A percentile compares a stretch with the other conserved stretches of the same genome.
Evolutionary conservation across 1,140 invertebrate genomes (phyloP).

Genomic region (Epicauta chinensis): DNA sequence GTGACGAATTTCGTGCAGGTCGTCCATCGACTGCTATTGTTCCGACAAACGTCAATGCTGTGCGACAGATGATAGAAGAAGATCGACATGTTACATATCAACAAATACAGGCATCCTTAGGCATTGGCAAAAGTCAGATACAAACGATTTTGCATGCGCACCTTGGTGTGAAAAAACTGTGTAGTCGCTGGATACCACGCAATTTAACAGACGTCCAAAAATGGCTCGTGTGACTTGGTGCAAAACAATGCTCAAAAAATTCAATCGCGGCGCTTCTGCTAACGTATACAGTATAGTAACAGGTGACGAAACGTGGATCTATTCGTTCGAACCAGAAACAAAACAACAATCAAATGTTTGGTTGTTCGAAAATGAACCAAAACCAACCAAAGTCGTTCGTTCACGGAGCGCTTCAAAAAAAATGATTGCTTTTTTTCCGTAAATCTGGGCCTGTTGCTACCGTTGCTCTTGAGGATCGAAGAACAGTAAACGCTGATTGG

Average conservation of each 20-base stretch:
- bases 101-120: not conserved
- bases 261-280: conserved; percentile 22
- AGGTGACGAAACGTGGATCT: conserved; percentile 11
- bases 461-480: conserved; percentile 10
- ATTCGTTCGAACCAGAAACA: conserved; percentile 10
- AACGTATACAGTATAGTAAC: conserved; percentile 17
- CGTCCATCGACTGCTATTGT: conserved; percentile 6
- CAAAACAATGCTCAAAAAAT: conserved; percentile 28
- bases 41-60: conserved; percentile 8
- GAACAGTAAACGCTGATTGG: not conserved
- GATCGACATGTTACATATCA: conserved; percentile 37
- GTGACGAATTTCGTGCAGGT: conserved; percentile 8
- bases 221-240: conserved; percentile 26
- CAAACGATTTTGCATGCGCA: too few species aligned
- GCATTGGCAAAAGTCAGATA: too few species aligned
- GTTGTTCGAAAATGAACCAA: conserved; percentile 33
- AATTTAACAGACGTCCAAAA: conserved; percentile 31
- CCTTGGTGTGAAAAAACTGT: not conserved
- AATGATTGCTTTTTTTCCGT: conserved; percentile 30
- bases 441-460: conserved; percentile 28
- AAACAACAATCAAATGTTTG: conserved; percentile 13
- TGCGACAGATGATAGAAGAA: conserved; percentile 1
- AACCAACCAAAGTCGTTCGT: conserved; percentile 37
- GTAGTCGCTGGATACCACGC: conserved; percentile 24
- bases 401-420: conserved; percentile 31